Evolutionary conservation across 2,113 vertebrate genomes (phyloP).

Genomic region (Suncus etruscus): DNA sequence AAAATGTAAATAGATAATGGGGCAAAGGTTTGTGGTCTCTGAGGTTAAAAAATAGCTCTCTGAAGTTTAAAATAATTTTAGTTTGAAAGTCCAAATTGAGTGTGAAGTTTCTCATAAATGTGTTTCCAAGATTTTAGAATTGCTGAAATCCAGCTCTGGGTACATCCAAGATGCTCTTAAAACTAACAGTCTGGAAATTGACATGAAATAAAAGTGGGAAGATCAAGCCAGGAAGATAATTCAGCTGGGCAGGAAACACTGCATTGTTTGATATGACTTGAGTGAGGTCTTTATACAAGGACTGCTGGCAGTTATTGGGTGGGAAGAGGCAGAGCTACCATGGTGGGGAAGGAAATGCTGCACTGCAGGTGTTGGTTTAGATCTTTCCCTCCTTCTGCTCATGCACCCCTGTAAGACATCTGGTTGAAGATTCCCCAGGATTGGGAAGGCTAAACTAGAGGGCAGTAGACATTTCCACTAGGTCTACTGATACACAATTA

Average conservation of each 20-base stretch:
- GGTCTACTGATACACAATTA: not conserved
- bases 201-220: not conserved
- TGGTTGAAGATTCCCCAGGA: not conserved
- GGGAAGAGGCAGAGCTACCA: not conserved
- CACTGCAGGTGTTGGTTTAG: not conserved
- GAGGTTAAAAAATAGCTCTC: conserved; percentile 3
- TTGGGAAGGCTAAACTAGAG: not conserved
- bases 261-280: not conserved
- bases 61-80: conserved; percentile 42
- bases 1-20: not conserved
- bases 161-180: not conserved
- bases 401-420: not conserved
- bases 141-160: not conserved
- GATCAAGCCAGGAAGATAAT: not conserved
- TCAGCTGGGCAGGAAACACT: not conserved
- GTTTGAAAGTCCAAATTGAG: conserved; percentile 33
- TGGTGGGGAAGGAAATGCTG: not conserved
- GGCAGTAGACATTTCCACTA: not conserved
- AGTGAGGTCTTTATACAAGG: not conserved
- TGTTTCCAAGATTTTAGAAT: conserved; percentile 11
- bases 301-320: not conserved
- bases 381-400: not conserved
- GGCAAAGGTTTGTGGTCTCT: not conserved
- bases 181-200: conserved; percentile 15
- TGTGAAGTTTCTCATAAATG: conserved; percentile 39